These are phyloP conservation scores for Rhodophaea formosa DNA, from an alignment of 2,888 invertebrate genomes.

Conservation along the genomic window DNA sequence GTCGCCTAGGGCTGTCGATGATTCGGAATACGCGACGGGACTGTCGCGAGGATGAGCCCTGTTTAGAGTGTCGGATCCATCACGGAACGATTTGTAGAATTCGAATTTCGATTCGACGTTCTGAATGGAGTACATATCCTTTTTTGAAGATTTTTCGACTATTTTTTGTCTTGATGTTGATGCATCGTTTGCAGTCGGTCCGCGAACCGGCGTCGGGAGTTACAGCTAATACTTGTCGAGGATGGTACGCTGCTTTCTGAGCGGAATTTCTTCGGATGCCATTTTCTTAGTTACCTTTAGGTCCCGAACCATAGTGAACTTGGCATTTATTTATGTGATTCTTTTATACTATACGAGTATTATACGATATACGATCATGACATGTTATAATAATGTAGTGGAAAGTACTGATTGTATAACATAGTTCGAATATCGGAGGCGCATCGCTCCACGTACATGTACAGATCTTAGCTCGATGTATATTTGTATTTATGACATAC, in stretches of 20 bases:
- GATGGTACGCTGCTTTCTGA: slow-evolving; percentile 39
- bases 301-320: slow-evolving; percentile 74
- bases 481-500: slow-evolving; percentile 64
- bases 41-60: slow-evolving; percentile 44
- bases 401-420: slow-evolving; percentile 62
- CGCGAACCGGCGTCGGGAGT: slow-evolving; percentile 41
- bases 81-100: slow-evolving; percentile 25
- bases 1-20: slow-evolving; percentile 43
- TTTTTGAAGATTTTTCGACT: slow-evolving; percentile 57
- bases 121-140: slow-evolving; percentile 64
- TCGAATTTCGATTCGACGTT: slow-evolving; percentile 48
- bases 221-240: slow-evolving; percentile 37
- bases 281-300: slow-evolving; percentile 79
- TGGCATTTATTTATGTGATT: slow-evolving; percentile 80
- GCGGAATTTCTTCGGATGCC: slow-evolving; percentile 70
- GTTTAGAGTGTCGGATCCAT: slow-evolving; percentile 48
- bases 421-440: slow-evolving; percentile 58
- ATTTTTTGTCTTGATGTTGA: slow-evolving; percentile 40
- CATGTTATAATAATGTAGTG: slow-evolving; percentile 65
- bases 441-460: slow-evolving; percentile 63
- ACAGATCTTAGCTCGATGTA: slow-evolving; percentile 63
- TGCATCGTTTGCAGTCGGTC: slow-evolving; percentile 43
- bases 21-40: slow-evolving; percentile 33
- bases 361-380: slow-evolving; percentile 72
- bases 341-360: slow-evolving; percentile 70